These are phyloP conservation scores for Psittacara wagleri DNA, from an alignment of 2,113 vertebrate species.

Conservation along the genomic window DNA sequence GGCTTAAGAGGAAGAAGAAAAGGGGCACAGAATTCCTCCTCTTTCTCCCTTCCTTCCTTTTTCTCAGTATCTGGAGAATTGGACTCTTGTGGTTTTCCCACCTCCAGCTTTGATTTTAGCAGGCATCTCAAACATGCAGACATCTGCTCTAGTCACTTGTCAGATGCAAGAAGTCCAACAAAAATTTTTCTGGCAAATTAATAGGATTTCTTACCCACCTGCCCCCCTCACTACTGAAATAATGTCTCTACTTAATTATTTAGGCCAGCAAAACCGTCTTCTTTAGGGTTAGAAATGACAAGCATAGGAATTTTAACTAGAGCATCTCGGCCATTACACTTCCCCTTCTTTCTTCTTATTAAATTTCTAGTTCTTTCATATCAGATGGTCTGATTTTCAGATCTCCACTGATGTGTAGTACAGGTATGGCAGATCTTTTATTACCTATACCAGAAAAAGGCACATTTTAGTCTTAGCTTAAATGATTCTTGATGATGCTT, in stretches of 20 bases:
- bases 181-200: not conserved
- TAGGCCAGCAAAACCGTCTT: not conserved
- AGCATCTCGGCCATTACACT: not conserved
- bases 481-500: not conserved
- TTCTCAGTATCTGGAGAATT: not conserved
- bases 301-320: not conserved
- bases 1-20: not conserved
- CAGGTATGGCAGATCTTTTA: not conserved
- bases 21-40: not conserved
- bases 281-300: not conserved
- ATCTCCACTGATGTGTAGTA: not conserved
- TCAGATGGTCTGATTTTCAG: not conserved
- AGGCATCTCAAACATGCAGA: not conserved
- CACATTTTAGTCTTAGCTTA: not conserved
- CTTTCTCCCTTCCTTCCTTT: not conserved
- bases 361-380: not conserved
- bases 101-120: not conserved
- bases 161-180: constrained; percentile 10
- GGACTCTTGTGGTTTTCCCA: not conserved
- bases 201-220: not conserved
- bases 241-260: not conserved
- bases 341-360: not conserved
- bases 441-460: not conserved
- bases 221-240: not conserved
- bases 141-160: not conserved